phyloP scores from a whole-genome alignment of 2,888 invertebrate species.

The Synergus itoensis region DNA sequence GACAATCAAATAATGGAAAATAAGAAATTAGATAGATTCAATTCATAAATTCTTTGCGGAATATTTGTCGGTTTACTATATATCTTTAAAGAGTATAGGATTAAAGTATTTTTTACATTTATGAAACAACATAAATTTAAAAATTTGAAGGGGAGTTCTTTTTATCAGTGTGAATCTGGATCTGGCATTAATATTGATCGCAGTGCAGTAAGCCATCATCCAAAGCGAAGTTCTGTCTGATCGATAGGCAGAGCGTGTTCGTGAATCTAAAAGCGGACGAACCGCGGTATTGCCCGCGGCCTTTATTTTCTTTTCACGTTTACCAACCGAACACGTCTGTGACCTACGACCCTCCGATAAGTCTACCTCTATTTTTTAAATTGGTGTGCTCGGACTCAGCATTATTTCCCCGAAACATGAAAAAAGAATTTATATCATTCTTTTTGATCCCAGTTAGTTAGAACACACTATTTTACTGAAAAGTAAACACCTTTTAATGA shows the following conservation, averaged over 20 bases:
- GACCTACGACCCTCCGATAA: conserved; percentile 1
- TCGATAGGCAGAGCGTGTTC: conserved; percentile 60
- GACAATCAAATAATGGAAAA: background rate
- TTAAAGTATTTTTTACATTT: background rate
- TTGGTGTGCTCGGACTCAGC: conserved; percentile 13
- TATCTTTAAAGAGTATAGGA: background rate
- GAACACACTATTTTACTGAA: too few relatives aligned
- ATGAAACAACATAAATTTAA: background rate
- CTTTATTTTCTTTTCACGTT: conserved; percentile 10
- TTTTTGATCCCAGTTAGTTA: too few relatives aligned
- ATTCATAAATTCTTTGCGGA: too few relatives aligned
- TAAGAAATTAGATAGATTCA: too few relatives aligned
- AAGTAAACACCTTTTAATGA: too few relatives aligned
- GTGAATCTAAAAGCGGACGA: conserved; percentile 59
- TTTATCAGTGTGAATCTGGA: conserved; percentile 47
- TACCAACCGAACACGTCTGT: background rate
- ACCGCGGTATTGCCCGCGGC: conserved; percentile 3
- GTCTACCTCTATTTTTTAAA: conserved; percentile 31
- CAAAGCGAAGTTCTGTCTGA: conserved; percentile 45
- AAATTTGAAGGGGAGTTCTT: background rate
- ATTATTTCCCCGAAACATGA: conserved; percentile 9
- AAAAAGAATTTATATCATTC: background rate
- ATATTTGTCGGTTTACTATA: too few relatives aligned
- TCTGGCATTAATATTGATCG: conserved; percentile 63
- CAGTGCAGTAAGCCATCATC: conserved; percentile 59